Percentiles rank a stretch among this genome's conserved stretches.
Evolutionary conservation across 2,113 vertebrate genomes (phyloP).

Genomic region (Irena cyanogastra): DNA sequence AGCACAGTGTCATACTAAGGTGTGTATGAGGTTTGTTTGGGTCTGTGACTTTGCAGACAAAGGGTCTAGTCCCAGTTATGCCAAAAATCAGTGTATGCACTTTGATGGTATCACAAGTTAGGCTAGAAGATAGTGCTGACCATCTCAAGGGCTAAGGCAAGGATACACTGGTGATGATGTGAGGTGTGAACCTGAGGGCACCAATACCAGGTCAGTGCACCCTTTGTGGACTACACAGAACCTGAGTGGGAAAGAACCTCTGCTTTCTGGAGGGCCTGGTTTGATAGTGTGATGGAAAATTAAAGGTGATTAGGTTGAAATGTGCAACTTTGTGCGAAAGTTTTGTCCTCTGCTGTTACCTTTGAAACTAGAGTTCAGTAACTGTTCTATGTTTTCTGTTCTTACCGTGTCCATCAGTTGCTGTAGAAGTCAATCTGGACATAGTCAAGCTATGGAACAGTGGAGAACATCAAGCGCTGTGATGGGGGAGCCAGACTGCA

Average conservation of each 20-base stretch:
- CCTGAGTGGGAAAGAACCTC: not conserved
- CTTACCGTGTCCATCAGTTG: not conserved
- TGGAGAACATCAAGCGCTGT: not conserved
- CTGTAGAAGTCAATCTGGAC: not conserved
- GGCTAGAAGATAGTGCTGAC: not conserved
- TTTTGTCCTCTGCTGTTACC: not conserved
- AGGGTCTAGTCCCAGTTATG: not conserved
- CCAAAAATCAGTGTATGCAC: not conserved
- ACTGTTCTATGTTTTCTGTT: not conserved
- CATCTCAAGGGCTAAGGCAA: not conserved
- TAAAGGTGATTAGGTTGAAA: not conserved
- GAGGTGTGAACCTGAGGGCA: not conserved
- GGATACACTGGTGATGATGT: not conserved
- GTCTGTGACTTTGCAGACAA: not conserved
- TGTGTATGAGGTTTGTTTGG: not conserved
- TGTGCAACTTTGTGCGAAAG: not conserved
- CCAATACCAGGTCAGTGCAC: fast-evolving
- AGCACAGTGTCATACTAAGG: not conserved
- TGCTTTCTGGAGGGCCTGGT: not conserved
- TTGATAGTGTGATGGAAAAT: not conserved
- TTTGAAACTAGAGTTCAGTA: not conserved
- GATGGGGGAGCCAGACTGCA: not conserved
- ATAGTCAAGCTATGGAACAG: not conserved
- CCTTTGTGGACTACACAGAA: not conserved
- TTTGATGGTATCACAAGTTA: not conserved